These are phyloP conservation scores for Imbricaverruca yamaguchii DNA, from an alignment of 2,888 invertebrate species.

Conservation along the genomic window DNA sequence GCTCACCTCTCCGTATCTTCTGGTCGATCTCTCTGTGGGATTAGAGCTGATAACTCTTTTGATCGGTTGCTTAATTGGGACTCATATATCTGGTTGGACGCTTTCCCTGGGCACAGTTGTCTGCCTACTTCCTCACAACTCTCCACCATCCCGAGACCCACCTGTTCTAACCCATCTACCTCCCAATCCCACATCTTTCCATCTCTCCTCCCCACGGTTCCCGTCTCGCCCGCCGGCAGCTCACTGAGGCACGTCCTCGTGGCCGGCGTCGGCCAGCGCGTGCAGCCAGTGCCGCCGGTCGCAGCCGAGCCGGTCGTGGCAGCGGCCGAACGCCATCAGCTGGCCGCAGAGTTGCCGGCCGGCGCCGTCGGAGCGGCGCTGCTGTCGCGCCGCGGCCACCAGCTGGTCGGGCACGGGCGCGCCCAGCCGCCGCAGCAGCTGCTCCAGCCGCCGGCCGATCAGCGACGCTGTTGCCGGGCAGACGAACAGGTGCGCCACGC, in stretches of 20 bases:
- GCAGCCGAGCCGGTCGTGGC: background rate
- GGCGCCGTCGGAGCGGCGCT: constrained; percentile 14
- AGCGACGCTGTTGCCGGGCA: background rate
- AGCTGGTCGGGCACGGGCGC: background rate
- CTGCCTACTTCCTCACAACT: no score
- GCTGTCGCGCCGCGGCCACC: constrained; percentile 2
- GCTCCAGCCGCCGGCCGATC: background rate
- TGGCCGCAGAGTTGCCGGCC: background rate
- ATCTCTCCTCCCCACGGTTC: no score
- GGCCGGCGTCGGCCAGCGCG: background rate
- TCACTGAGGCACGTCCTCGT: background rate
- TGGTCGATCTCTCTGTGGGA: no score
- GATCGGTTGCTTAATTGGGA: no score
- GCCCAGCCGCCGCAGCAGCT: constrained; percentile 7
- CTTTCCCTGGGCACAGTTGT: no score
- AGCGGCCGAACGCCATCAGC: background rate
- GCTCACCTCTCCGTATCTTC: no score
- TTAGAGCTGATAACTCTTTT: no score
- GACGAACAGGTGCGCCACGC: constrained; percentile 17
- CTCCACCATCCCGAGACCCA: no score
- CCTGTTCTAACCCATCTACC: no score
- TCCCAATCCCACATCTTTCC: no score
- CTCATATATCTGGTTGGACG: no score
- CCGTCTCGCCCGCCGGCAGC: background rate
- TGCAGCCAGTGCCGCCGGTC: constrained; percentile 2